Evolutionary conservation across 2,888 invertebrate species (phyloP).

Genomic region (Boloria euphrosyne): DNA sequence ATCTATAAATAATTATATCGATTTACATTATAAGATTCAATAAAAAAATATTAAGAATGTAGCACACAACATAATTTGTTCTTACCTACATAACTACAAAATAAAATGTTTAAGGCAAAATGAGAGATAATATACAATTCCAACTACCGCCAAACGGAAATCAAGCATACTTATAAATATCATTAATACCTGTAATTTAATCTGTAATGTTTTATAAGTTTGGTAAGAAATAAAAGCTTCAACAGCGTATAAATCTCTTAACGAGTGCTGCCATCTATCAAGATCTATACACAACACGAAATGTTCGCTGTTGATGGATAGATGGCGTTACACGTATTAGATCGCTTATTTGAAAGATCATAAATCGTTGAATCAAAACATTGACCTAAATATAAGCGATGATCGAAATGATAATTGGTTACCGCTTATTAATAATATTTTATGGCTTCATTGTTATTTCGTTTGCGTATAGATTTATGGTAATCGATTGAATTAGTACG

Average conservation of each 20-base stretch:
- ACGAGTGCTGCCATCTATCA: constrained; percentile 76
- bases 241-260: constrained; percentile 65
- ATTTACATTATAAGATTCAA: no score
- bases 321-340: constrained; percentile 60
- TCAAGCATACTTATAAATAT: background rate
- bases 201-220: constrained; percentile 31
- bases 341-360: constrained; percentile 39
- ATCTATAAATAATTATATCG: no score
- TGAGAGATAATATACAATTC: no score
- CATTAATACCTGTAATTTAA: constrained; percentile 4
- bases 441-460: background rate
- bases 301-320: constrained; percentile 71
- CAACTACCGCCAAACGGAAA: no score
- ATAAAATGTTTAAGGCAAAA: no score
- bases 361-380: constrained; percentile 44
- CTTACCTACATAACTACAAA: no score
- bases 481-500: no score
- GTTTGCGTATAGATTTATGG: no score
- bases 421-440: constrained; percentile 11
- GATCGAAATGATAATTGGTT: constrained; percentile 34
- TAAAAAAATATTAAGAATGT: no score
- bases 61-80: no score
- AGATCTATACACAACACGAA: constrained; percentile 56
- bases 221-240: constrained; percentile 68
- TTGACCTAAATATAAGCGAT: constrained; percentile 41